Base-by-base conservation (phyloP, 2,797 vertebrate species). In the Sebastes itinus region DNA sequence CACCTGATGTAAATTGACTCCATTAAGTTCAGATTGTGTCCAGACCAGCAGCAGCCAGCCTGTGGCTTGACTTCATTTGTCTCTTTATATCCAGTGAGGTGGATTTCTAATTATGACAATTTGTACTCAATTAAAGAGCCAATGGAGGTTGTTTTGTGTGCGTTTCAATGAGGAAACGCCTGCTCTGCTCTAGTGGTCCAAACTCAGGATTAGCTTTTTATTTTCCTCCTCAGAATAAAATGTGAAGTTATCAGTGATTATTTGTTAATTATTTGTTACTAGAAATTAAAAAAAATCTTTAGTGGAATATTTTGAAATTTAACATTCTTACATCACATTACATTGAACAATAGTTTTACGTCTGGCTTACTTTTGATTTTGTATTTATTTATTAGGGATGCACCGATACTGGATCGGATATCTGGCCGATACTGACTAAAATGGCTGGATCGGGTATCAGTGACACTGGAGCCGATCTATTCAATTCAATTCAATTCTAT, bases 1-100 rank as follows among this genome's bases (percentile, higher is more conserved):
- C 77, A 68, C 78, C 82, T 86, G 77, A 91, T 81, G 54, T 65
- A 72, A 84, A 90, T 85, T 69, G 73, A 88, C 76, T 80, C 67
- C 61, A 91, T 87, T 88, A 81, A 86, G 67, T 84, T 81, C 86
- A 89, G 72, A 77, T 12, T 79, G 64, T 56, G 66, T 64, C 64
- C 1, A 1, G 8, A 63, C 27, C 54, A 55, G 64, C 72, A 72
- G 79, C 84, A 59, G 70, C 59, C 71, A 72, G 79, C 54, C 30
- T 35, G 62, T 60, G 58, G 55, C 52, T 65, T 54, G 58, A 73
- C 60, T 60, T 85, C 20, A 89, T 83, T 74, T 80, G 67, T 75
- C 62, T 75, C 62, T 79, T 82, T 71, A 28, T 83, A 32, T 73
- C 23, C 38, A 33, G 6, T 46, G 69, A 13, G 65, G 23, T 78